Evolutionary conservation across 2,888 invertebrate species (phyloP).

Genomic region (Hanleya hanleyi): DNA sequence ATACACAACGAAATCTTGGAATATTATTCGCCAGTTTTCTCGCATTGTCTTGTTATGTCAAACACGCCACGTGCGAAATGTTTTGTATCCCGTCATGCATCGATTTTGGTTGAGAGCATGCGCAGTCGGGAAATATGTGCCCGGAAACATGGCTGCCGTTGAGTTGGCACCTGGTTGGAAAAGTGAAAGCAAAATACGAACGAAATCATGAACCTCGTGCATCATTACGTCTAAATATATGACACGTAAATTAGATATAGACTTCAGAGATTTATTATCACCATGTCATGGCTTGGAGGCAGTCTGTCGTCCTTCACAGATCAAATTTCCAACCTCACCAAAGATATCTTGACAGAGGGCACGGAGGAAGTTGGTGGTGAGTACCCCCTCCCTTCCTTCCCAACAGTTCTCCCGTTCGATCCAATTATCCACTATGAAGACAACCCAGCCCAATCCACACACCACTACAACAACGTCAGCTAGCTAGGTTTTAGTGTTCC

Average conservation of each 20-base stretch:
- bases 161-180: no score
- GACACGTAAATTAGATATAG: not conserved
- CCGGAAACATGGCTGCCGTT: slow-evolving; percentile 3
- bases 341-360: slow-evolving; percentile 88
- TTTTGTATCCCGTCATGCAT: not conserved
- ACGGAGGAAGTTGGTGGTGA: slow-evolving; percentile 79
- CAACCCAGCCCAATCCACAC: no score
- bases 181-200: no score
- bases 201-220: no score
- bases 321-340: slow-evolving; percentile 88
- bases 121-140: not conserved
- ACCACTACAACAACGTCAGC: no score
- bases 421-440: no score
- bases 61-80: slow-evolving; percentile 4
- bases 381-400: slow-evolving; percentile 67
- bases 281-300: slow-evolving; percentile 76
- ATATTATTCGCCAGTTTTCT: no score
- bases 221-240: not conserved
- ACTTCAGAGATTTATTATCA: not conserved
- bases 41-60: no score
- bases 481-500: no score
- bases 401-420: no score
- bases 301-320: slow-evolving; percentile 82
- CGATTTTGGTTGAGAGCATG: not conserved
- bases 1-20: no score